Percentiles rank a stretch among this genome's conserved stretches.
These are phyloP conservation scores for Hemibagrus guttatus DNA, from an alignment of 2,797 vertebrate species.

Conservation along the genomic window DNA sequence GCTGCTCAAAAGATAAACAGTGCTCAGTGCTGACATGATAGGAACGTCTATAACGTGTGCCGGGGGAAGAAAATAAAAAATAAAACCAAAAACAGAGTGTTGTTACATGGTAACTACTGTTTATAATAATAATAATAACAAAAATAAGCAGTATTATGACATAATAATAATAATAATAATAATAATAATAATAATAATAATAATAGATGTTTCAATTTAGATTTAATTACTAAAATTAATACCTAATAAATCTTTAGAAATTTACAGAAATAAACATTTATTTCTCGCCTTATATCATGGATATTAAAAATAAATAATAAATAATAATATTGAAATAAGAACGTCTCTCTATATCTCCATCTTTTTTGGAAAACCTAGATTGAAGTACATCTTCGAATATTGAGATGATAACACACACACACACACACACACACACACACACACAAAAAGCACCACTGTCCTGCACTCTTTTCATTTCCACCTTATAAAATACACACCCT, in stretches of 20 bases:
- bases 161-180: not conserved
- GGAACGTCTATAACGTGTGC: not conserved
- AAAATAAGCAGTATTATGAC: not conserved
- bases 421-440: not conserved
- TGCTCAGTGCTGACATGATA: slow-evolving; percentile 29
- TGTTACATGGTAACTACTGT: slow-evolving; percentile 19
- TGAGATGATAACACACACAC: not conserved
- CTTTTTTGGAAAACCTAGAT: not conserved
- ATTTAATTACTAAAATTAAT: not conserved
- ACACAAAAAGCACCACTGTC: not conserved
- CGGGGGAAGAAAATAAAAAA: not conserved
- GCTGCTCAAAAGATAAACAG: slow-evolving; percentile 44
- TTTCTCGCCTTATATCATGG: not conserved
- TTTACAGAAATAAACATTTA: not conserved
- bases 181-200: not conserved
- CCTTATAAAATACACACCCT: slow-evolving; percentile 4
- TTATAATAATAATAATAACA: not conserved
- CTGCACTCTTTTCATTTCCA: not conserved
- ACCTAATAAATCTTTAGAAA: not conserved
- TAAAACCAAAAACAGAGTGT: not conserved
- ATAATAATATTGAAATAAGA: not conserved
- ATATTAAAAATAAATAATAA: not conserved
- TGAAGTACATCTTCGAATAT: not conserved
- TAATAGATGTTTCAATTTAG: not conserved
- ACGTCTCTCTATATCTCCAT: too few species aligned